Conservation (phyloP, 2,113 vertebrate species). For the Urocitellus parryii region DNA sequence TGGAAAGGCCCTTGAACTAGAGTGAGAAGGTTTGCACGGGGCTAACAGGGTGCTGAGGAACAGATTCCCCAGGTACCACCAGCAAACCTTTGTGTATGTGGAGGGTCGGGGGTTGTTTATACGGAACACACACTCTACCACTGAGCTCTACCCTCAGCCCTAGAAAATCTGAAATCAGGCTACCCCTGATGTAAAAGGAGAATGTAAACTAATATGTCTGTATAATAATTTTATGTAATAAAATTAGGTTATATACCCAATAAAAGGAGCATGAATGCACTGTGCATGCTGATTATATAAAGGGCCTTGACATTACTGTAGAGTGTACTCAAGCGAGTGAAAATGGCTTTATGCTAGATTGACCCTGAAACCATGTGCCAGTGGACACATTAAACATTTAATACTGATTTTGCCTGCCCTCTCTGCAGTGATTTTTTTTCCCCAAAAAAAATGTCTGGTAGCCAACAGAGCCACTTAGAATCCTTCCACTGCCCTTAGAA, state of each 20-base stretch:
- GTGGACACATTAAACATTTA: constrained; percentile 65
- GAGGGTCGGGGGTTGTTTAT: no score
- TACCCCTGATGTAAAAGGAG: not conserved
- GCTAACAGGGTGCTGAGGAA: accelerated
- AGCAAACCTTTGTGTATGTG: not conserved
- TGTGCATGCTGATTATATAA: constrained; percentile 41
- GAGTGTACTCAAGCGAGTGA: not conserved
- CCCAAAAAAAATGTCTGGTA: constrained; percentile 3
- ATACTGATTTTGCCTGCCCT: not conserved
- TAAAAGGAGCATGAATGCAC: not conserved
- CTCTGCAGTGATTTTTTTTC: not conserved
- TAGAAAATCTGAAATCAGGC: not conserved
- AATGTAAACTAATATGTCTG: not conserved
- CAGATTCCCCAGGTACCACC: not conserved
- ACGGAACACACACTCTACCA: not conserved
- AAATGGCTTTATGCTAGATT: constrained; percentile 56
- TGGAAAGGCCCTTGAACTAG: not conserved
- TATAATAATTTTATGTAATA: constrained; percentile 27
- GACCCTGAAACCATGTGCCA: not conserved
- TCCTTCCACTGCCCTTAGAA: not conserved
- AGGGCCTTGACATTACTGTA: not conserved
- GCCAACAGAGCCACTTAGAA: constrained; percentile 31
- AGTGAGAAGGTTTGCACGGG: not conserved
- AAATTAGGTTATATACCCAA: not conserved
- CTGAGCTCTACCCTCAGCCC: not conserved